Base-by-base conservation (phyloP, 2,113 vertebrate species). In the Paramisgurnus dabryanus region DNA sequence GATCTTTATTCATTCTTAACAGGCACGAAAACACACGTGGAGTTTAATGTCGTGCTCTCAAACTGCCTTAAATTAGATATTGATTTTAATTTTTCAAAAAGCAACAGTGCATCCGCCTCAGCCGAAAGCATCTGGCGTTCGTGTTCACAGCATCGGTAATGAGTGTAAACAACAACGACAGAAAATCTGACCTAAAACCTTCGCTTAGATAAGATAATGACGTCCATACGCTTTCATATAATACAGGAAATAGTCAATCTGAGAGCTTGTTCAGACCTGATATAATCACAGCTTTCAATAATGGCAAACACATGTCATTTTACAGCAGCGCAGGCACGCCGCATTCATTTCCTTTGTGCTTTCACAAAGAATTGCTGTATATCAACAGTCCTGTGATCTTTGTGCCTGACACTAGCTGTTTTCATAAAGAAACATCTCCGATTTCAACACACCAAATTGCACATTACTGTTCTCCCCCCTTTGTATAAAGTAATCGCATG, bases 11-110 rank as follows among this genome's bases (percentile, higher is more conserved):
- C n/a, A 70, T 50, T 61, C 55, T 76, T 61, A 72, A 76, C 22
- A 74, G n/a, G 7, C 57, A 50, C 66, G 15, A 58, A 72, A 64
- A 34, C 5, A 50, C 34, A 43, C 60, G 65, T 55, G 1, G 45
- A 39, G 13, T 63, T 40, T 53, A 69, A 60, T 18, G 53, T 74
- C 60, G 63, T 50, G 50, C 78, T 84, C 73, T 45, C 43, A 58
- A 67, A 73, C 60, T 79, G 55, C 49, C 53, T 76, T 71, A 82
- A 82, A 85, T 80, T 82, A 72, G 67, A 45, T 85, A 82, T 82
- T 82, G 77, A 85, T 80, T 85, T 50, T 5, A 40, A 85, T 80
- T 78, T 82, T 81, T 64, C 39, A 77, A 39, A 79, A 82, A 74
- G 78, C 22, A 60, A 72, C 66, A 67, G 63, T 63, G 7, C 45